These are phyloP conservation scores for Anagrus nilaparvatae DNA, from an alignment of 1,140 invertebrate genomes.

Conservation along the genomic window DNA sequence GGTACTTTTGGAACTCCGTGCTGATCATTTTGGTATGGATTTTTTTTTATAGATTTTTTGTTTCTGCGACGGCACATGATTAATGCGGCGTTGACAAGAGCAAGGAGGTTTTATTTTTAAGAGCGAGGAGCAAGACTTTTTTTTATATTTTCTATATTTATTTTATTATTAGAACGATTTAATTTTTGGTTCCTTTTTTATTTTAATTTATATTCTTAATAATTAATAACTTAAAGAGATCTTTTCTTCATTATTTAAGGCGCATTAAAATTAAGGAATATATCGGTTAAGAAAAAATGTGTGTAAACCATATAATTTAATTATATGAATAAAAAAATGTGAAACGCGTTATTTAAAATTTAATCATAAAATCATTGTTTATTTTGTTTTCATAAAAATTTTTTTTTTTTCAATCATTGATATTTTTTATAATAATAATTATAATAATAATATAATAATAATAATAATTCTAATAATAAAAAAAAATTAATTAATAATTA, in stretches of 20 bases:
- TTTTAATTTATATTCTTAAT: background rate
- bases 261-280: too few relatives aligned
- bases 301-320: too few relatives aligned
- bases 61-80: conserved; percentile 16
- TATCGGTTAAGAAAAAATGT: too few relatives aligned
- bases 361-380: conserved; percentile 45
- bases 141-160: too few relatives aligned
- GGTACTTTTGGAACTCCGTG: too few relatives aligned
- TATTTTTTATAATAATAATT: conserved; percentile 42
- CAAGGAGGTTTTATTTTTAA: conserved; percentile 26
- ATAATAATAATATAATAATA: conserved; percentile 37
- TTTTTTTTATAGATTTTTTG: too few relatives aligned
- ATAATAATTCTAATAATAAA: conserved; percentile 34
- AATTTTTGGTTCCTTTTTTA: background rate
- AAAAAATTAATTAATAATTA: conserved; percentile 33
- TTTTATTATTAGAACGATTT: too few relatives aligned
- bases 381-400: conserved; percentile 37
- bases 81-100: conserved; percentile 30
- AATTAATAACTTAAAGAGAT: too few relatives aligned
- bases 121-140: conserved; percentile 23
- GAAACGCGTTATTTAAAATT: conserved; percentile 27
- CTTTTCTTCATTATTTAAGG: too few relatives aligned
- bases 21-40: too few relatives aligned
- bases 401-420: conserved; percentile 31
- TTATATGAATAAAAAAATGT: conserved; percentile 18